Evolutionary conservation across 2,113 vertebrate species (phyloP).

Genomic region (Notechis scutatus): DNA sequence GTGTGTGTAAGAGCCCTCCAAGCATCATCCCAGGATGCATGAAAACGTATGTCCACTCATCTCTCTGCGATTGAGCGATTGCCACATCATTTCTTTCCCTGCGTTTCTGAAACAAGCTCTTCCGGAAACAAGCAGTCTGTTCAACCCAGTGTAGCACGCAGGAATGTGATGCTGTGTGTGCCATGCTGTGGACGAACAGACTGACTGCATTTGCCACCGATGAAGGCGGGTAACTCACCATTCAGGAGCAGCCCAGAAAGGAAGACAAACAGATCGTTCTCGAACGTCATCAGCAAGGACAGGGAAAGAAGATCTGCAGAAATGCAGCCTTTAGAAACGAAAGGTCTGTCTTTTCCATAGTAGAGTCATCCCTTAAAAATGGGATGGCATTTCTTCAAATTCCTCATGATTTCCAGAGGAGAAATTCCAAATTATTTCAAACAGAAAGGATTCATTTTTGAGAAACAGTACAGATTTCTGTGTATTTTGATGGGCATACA

Average conservation of each 20-base stretch:
- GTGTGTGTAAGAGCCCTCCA: background rate
- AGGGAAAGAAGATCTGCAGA: background rate
- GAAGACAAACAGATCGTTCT: background rate
- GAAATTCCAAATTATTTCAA: background rate
- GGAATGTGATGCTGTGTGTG: background rate
- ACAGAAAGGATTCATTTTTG: background rate
- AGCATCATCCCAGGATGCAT: background rate
- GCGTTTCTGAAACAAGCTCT: background rate
- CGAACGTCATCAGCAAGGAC: background rate
- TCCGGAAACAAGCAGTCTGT: background rate
- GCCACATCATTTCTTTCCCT: slow-evolving; percentile 2
- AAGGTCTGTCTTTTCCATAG: background rate
- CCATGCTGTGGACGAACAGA: background rate
- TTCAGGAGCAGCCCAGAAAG: background rate
- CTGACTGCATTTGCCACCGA: background rate
- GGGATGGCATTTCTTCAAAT: background rate
- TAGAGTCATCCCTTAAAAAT: background rate
- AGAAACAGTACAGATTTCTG: background rate
- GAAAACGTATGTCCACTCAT: slow-evolving; percentile 1
- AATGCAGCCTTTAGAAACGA: background rate
- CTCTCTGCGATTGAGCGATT: background rate
- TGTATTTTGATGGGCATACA: background rate
- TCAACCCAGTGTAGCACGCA: background rate
- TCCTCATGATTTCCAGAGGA: background rate
- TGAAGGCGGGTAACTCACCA: background rate